These are phyloP conservation scores for Tenebrio molitor DNA, from an alignment of 1,140 invertebrate genomes.

Conservation along the genomic window DNA sequence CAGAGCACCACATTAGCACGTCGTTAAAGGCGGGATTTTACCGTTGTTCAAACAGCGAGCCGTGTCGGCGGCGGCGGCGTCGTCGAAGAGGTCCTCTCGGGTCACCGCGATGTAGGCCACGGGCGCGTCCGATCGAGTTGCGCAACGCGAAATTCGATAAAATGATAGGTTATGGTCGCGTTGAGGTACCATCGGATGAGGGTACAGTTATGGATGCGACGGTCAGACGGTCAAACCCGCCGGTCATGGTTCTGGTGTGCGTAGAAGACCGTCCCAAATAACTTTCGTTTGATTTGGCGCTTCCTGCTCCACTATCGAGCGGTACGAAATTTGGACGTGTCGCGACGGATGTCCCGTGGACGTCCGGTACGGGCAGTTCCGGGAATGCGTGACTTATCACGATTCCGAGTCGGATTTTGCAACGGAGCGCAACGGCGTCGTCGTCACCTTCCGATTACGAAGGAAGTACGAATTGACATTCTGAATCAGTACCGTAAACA, in stretches of 20 bases:
- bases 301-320: neutral
- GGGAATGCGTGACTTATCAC: too few relatives aligned
- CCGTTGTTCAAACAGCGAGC: conserved; percentile 16
- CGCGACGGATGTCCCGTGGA: neutral
- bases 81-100: too few relatives aligned
- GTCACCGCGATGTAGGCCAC: too few relatives aligned
- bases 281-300: neutral
- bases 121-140: too few relatives aligned
- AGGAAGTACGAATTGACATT: neutral
- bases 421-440: too few relatives aligned
- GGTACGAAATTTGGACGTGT: neutral
- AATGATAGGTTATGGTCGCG: neutral
- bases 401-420: too few relatives aligned
- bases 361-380: too few relatives aligned
- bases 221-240: conserved; percentile 1
- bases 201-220: neutral
- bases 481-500: conserved; percentile 6
- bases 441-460: neutral
- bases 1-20: conserved; percentile 10
- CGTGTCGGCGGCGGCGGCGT: neutral
- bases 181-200: neutral
- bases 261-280: neutral
- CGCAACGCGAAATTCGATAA: too few relatives aligned
- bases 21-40: conserved; percentile 22
- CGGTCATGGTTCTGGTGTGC: neutral